phyloP scores from a whole-genome alignment of 2,113 vertebrate genomes.

The Neolamprologus kungweensis region DNA sequence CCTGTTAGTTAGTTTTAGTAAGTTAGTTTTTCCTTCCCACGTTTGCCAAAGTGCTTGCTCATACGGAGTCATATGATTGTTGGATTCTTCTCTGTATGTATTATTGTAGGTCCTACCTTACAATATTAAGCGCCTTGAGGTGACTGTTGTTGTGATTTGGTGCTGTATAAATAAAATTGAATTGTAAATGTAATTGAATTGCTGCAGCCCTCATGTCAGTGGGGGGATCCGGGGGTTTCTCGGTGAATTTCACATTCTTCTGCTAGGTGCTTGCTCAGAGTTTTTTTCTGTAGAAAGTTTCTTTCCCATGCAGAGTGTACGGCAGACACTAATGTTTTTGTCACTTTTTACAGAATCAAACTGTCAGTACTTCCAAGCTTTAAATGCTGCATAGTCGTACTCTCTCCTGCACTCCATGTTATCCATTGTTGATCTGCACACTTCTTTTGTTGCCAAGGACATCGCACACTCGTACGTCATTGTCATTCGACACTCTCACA shows the following conservation, averaged over 20 bases:
- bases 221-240: not conserved
- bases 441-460: not conserved
- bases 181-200: not conserved
- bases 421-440: not conserved
- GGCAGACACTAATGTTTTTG: not conserved
- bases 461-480: not conserved
- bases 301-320: not conserved
- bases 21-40: not conserved
- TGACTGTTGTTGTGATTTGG: not conserved
- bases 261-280: not conserved
- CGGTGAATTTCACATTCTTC: not conserved
- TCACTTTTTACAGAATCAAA: not conserved
- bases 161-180: not conserved
- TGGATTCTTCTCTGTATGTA: not conserved
- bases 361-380: not conserved
- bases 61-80: not conserved
- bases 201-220: not conserved
- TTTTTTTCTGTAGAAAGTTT: not conserved
- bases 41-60: not conserved
- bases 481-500: not conserved
- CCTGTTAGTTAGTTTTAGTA: not conserved
- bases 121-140: not conserved
- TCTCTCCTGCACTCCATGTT: not conserved
- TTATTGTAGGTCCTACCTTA: not conserved
- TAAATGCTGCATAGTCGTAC: not conserved